These are phyloP conservation scores for Oplegnathus fasciatus DNA, from an alignment of 2,113 vertebrate species.

Conservation along the genomic window DNA sequence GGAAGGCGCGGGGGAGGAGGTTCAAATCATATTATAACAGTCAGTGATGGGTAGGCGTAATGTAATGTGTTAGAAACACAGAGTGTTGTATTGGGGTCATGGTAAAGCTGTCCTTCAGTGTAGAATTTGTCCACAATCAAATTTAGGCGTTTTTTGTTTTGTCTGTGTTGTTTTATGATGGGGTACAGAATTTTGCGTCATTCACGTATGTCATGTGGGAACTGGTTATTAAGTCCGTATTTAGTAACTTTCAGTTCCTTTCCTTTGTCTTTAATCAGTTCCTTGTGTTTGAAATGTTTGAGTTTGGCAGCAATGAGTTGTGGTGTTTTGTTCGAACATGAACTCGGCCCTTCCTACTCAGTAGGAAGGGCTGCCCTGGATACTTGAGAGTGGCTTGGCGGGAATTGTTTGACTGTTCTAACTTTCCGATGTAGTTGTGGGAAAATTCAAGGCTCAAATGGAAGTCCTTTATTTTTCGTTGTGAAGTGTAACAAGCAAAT, in stretches of 20 bases:
- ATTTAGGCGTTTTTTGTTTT: neutral
- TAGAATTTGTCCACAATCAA: neutral
- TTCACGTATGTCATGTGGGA: neutral
- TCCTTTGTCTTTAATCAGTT: neutral
- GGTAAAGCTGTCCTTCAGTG: neutral
- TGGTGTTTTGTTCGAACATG: neutral
- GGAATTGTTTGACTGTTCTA: neutral
- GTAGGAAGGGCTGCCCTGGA: neutral
- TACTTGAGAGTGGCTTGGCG: neutral
- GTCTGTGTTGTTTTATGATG: neutral
- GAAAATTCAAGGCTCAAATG: neutral
- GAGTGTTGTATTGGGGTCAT: neutral
- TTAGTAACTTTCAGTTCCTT: neutral
- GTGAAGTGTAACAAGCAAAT: neutral
- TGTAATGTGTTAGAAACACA: conserved; percentile 5
- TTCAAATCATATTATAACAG: conserved; percentile 14
- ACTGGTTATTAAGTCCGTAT: neutral
- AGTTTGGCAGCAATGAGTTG: neutral
- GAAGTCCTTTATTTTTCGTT: neutral
- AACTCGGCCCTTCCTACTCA: no score
- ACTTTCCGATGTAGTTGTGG: neutral
- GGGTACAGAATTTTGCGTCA: neutral
- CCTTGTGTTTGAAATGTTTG: neutral
- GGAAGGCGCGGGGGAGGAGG: no score
- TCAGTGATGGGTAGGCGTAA: conserved; percentile 15